Conservation (phyloP, 1,140 invertebrate genomes). For the Augochlora pura region DNA sequence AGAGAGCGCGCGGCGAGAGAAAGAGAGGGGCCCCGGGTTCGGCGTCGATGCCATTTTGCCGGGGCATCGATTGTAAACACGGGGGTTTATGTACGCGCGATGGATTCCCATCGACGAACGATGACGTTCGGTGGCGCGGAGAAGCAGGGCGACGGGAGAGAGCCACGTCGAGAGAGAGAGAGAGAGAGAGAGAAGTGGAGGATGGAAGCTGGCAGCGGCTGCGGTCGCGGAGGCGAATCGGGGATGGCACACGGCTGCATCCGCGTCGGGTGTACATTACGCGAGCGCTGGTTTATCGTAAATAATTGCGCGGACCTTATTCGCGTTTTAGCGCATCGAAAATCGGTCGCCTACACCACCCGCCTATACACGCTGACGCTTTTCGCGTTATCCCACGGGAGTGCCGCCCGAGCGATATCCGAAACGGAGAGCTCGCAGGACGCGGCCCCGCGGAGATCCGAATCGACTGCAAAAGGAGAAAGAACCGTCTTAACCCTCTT, state of each 20-base stretch:
- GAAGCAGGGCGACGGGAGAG: conserved; percentile 21
- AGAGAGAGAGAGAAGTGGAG: not conserved
- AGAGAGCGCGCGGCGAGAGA: not conserved
- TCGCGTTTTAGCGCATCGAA: conserved; percentile 70
- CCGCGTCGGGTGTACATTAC: conserved; percentile 16
- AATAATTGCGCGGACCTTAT: conserved; percentile 73
- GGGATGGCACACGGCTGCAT: conserved; percentile 1
- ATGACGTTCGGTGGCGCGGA: conserved; percentile 4
- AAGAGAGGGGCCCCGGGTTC: not conserved
- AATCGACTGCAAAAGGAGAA: too few species aligned
- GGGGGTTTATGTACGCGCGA: conserved; percentile 49
- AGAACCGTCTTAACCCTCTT: too few species aligned
- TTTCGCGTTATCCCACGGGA: conserved; percentile 8
- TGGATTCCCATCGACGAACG: conserved; percentile 60
- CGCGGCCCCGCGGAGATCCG: too few species aligned
- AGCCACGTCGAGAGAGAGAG: conserved; percentile 4
- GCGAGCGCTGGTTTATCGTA: conserved; percentile 69
- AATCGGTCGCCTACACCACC: conserved; percentile 30
- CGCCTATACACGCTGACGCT: conserved; percentile 7
- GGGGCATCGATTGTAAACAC: conserved; percentile 64
- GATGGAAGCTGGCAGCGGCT: not conserved
- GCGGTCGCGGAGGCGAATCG: not conserved
- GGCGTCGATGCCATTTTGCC: conserved; percentile 32
- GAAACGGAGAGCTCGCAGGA: too few species aligned
- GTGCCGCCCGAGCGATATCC: too few species aligned